Evolutionary conservation across 2,113 vertebrate species (phyloP), one percentile per base, ranked within the genome.

Genomic region (Prunella fulvescens): DNA sequence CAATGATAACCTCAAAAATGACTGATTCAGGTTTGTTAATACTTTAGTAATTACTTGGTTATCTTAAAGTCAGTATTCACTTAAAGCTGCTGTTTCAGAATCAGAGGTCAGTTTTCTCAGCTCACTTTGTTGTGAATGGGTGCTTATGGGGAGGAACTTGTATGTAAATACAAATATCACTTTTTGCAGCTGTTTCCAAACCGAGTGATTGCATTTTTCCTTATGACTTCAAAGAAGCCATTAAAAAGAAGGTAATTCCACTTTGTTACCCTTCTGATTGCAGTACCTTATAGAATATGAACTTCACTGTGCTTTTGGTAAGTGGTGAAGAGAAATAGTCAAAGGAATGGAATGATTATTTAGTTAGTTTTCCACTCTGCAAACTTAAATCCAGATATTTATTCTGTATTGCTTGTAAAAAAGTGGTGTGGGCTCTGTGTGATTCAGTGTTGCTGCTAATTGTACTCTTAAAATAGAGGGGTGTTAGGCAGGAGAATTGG

Each of bases 131-230:
- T 88, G 33, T 86, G 58, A 40, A 7, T 51, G 12, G 37, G 16
- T 83, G 39, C 17, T 86, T 86, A 19, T 1, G 4, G 42, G 33
- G 50, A 80, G 26, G 35, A 86, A 58, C 28, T 28, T 83, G 8
- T 22, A 2, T 80, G 1, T 92, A 88, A 95, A 26, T 86, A 28
- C 12, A 92, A 86, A 81, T 83, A 28, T 9, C 25, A 74, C 67
- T 91, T 97, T 67, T 97, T 97, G 45, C 97, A 99, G 99, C 98
- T 97, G 97, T 99, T 92, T 99, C 98, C 95, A 99, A 99, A 93
- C 99, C 99, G 1, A 98, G 83, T 1, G 99, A 99, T 97, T 99
- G 99, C 92, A 99, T 99, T 97, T 99, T 99, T 84, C 99, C 99
- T 10, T 99, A 98, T 88, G 98, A 98, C 97, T 99, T 99, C 93